Base-by-base conservation (phyloP, 2,797 vertebrate genomes). In the Tragelaphus oryx region DNA sequence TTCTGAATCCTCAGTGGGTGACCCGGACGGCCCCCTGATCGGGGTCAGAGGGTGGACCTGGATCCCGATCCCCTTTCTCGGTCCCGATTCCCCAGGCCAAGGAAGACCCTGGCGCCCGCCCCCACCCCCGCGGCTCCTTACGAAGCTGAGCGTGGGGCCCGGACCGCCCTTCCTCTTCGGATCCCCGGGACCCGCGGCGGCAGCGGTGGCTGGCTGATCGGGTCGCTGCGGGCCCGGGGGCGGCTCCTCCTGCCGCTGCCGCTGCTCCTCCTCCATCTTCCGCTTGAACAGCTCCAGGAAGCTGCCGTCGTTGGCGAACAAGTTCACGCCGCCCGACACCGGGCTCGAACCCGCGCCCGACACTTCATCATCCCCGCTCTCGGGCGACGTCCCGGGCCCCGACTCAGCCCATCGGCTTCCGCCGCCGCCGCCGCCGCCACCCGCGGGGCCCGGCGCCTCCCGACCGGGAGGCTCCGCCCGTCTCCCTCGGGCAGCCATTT, bases 211-310 rank as follows among this genome's bases (percentile, higher is more conserved):
- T 55, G 92, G 94, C 87, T 95, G 96, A 30, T 95, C 96, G 4
- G 98, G 93, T 16, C 97, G 96, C 96, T 82, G 94, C 41, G 90
- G 93, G 91, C 96, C 96, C 95, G 96, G 98, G 74, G 98, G 98
- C 94, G 97, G 97, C 96, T 95, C 97, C 95, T 97, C 97, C 97
- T 96, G 98, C 83, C 98, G 99, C 97, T 98, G 98, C 94, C 95
- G 97, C 97, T 95, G 98, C 97, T 98, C 98, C 94, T 98, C 99
- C 97, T 99, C 99, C 99, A 98, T 99, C 98, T 99, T 99, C 98
- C 99, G 99, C 98, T 99, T 99, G 98, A 99, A 99, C 93, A 99
- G 98, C 98, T 99, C 99, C 98, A 99, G 98, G 98, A 99, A 99
- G 98, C 99, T 99, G 96, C 99, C 99, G 93, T 99, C 99, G 98